phyloP scores from a whole-genome alignment of 2,797 vertebrate genomes.

The Gallirallus australis region DNA sequence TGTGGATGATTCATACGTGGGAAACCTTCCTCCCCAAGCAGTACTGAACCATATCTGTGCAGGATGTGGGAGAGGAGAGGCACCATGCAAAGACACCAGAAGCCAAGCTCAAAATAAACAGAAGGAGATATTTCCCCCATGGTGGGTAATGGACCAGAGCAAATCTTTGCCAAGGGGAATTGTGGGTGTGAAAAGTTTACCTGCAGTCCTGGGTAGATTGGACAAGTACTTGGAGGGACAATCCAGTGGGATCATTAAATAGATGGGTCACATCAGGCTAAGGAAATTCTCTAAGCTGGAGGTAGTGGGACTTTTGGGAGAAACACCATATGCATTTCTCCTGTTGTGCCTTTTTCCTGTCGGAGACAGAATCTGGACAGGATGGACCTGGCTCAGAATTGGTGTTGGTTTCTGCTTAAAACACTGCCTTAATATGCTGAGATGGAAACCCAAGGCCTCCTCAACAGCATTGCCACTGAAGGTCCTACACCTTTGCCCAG shows the following conservation, averaged over 20 bases:
- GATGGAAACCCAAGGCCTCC: background rate
- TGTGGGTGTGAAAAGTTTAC: background rate
- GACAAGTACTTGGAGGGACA: background rate
- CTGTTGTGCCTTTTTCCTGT: background rate
- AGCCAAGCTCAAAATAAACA: background rate
- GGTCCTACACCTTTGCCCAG: background rate
- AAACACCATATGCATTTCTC: background rate
- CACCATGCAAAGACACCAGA: background rate
- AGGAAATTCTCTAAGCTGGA: background rate
- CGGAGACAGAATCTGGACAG: background rate
- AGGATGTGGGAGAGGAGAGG: conserved; percentile 7
- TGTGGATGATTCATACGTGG: conserved; percentile 55
- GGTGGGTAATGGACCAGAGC: background rate
- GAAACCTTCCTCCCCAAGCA: conserved; percentile 34
- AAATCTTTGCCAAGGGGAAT: background rate
- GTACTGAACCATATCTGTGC: background rate
- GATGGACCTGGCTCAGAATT: background rate
- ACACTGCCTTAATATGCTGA: background rate
- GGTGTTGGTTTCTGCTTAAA: background rate
- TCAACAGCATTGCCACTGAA: background rate
- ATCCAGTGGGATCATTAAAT: background rate
- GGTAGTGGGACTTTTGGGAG: background rate
- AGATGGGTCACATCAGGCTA: background rate
- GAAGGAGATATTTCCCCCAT: background rate
- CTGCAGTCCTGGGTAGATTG: background rate